phyloP scores from a whole-genome alignment of 2,797 vertebrate species.

The Amazona finschi region DNA sequence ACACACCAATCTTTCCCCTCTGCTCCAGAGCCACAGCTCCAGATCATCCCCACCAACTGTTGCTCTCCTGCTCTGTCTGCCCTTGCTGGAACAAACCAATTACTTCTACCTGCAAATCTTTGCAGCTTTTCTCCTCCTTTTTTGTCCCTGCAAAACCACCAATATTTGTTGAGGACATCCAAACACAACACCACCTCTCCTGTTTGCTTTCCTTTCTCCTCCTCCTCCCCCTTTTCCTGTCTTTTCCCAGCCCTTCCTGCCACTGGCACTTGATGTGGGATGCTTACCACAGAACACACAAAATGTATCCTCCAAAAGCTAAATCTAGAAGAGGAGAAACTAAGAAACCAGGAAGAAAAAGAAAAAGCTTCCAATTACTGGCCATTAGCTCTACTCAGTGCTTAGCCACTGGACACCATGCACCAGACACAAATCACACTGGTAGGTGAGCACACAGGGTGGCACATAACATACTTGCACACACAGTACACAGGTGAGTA shows the following conservation, averaged over 20 bases:
- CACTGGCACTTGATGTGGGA: not conserved
- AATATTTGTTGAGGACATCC: not conserved
- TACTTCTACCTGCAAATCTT: not conserved
- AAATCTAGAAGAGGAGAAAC: constrained; percentile 18
- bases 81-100: not conserved
- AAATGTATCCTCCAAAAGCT: constrained; percentile 45
- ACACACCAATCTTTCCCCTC: not conserved
- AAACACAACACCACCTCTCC: not conserved
- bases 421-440: constrained; percentile 15
- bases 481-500: not conserved
- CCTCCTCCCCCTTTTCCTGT: not conserved
- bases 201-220: not conserved
- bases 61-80: not conserved
- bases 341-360: constrained; percentile 11
- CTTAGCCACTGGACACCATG: not conserved
- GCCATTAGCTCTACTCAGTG: constrained; percentile 58
- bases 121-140: not conserved
- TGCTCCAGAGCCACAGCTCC: not conserved
- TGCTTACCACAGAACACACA: constrained; percentile 7
- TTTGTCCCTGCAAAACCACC: not conserved
- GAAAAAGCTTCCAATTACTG: not conserved
- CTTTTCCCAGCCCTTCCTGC: constrained; percentile 6
- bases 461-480: not conserved
- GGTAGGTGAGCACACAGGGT: not conserved
- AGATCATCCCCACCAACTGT: not conserved